A percentile compares a stretch with the other conserved stretches of the same genome.
These are phyloP conservation scores for Drosophila pseudoobscura DNA, from an alignment of 1,140 invertebrate species.

Conservation along the genomic window DNA sequence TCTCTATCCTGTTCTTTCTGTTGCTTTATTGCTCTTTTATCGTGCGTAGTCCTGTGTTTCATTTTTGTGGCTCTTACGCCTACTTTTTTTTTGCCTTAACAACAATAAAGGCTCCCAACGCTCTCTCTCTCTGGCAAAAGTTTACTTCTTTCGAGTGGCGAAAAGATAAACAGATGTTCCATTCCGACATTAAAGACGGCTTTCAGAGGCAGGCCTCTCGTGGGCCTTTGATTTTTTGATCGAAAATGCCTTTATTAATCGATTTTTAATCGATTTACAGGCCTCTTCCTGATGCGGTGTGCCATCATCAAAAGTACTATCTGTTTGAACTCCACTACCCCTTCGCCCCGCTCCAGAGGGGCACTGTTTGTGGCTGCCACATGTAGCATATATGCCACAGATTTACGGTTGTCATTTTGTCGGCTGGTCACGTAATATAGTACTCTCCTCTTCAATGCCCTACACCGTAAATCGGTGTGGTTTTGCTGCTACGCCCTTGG, in stretches of 20 bases:
- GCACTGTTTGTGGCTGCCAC: conserved; percentile 25
- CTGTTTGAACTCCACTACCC: too few relatives aligned
- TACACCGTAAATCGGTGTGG: conserved; percentile 24
- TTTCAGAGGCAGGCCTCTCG: not conserved
- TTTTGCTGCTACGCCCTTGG: conserved; percentile 36
- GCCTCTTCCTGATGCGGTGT: too few relatives aligned
- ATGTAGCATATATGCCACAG: conserved; percentile 71
- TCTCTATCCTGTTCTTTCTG: conserved; percentile 12
- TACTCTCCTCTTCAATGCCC: conserved; percentile 46
- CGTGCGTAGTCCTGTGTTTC: not conserved
- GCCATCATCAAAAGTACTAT: too few relatives aligned
- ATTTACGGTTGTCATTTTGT: conserved; percentile 76
- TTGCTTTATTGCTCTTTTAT: conserved; percentile 26
- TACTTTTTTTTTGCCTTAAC: conserved; percentile 20
- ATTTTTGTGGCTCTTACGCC: conserved; percentile 8
- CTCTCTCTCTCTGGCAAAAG: conserved; percentile 6
- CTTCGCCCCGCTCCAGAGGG: not conserved
- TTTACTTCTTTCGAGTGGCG: not conserved
- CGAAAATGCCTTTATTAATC: too few relatives aligned
- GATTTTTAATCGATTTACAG: too few relatives aligned
- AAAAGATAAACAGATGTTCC: conserved; percentile 42
- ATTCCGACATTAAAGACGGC: too few relatives aligned
- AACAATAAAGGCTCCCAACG: conserved; percentile 28
- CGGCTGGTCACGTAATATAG: conserved; percentile 71
- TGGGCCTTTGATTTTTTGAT: not conserved